Evolutionary conservation across 2,113 vertebrate species (phyloP), one percentile per base, ranked within the genome.

Genomic region (Aramus guarauna): DNA sequence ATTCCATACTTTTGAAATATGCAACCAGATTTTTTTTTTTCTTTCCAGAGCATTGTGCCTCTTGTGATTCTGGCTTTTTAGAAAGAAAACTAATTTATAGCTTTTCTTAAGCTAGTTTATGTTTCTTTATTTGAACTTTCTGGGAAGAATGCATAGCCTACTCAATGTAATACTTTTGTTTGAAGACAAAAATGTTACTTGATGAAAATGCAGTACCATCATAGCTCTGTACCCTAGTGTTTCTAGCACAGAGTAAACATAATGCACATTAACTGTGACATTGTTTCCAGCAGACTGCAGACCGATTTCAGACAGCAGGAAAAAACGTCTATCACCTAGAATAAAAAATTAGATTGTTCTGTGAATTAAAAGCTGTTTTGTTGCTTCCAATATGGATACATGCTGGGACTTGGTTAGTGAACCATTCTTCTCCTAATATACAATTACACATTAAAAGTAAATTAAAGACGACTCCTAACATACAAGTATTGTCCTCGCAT

Each of bases 291-390:
- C 72, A 93, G 88, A 39, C 84, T 94, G 34, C 63, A 92, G 74
- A 69, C 60, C 12, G 7, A 79, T 92, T 95, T 68, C 77, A 96
- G 60, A 69, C 83, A 96, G 53, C 80, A 71, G 81, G 73, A 66
- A 90, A 74, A 88, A 76, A n/a, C 29, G 27, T 64, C 50, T 86
- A 41, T 90, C 84, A 95, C 76, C 81, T 75, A 84, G 81, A 94
- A 88, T 47, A 60, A 94, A 96, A 96, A 94, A 91, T 72, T 52
- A 64, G 63, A 43, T 94, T 69, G 13, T 85, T 95, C 55, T 96
- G 72, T 92, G 93, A 93, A 94, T 94, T 94, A 95, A 96, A 97
- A 96, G 91, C 85, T 95, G 63, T 29, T 91, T 88, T 90, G 55
- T 81, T 85, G 64, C 66, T 90, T 90, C 39, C 37, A 55, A 29